Base-by-base conservation (phyloP, 1,140 invertebrate species). In the Neodiprion lecontei region DNA sequence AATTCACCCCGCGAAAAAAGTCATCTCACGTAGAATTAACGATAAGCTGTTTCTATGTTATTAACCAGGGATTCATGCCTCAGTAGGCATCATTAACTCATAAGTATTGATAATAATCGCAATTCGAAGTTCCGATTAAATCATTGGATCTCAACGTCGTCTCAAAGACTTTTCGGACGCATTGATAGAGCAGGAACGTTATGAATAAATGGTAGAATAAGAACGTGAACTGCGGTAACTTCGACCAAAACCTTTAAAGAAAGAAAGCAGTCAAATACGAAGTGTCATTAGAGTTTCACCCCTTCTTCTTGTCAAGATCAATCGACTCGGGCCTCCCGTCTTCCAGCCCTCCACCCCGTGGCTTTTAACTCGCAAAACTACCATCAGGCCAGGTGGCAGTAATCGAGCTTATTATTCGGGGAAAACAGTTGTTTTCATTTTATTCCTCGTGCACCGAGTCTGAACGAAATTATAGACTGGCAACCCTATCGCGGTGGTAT, bases 301-400 rank as follows among this genome's bases (percentile, higher is more conserved):
- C 53, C 53, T 61, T 61, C 53, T 61, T 61, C 53, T 61, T 17
- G 53, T 61, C 53, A 61, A 61, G 53, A 61, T 14, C 53, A 61
- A 61, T 61, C 53, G 53, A 61, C 53, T 40, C 28, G 28, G 28
- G 28, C 28, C 2, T 40, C 2, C 28, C 28, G 28, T 40, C 28
- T 40, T 4, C 28, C 28, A 40, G 28, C 28, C 28, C 28, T 61
- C 53, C 7, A 9, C 53, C 53, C 53, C 9, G 11, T 14, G 4
- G 53, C n/a, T 61, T 61, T 5, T 7, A 61, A 9, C 53, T 12
- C 11, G 53, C 4, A 5, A 17, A 61, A 61, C 53, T 61, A 12
- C 11, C 53, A 5, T 9, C 11, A 61, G 53, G 53, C 11, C 53
- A 17, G 11, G 53, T 61, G 53, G 11, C 53, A 14, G 11, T 61